Conservation (phyloP, 2,797 vertebrate species). For the Etheostoma perlongum region DNA sequence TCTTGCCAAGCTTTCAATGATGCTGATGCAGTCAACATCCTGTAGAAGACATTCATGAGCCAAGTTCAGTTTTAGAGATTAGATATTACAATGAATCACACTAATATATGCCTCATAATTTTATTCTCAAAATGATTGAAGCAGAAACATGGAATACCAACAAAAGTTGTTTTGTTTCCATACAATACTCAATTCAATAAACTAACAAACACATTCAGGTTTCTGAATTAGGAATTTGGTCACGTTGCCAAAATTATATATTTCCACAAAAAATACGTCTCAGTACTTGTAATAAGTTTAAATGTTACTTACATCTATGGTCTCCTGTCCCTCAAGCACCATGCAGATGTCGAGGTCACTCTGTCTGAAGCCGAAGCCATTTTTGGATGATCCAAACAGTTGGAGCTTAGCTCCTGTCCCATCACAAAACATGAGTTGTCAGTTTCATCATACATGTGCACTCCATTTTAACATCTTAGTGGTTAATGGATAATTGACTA, state of each 20-base stretch:
- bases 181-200: background rate
- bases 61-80: background rate
- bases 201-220: background rate
- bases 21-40: slow-evolving; percentile 91
- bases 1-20: slow-evolving; percentile 92
- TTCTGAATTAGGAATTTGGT: background rate
- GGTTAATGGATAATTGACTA: background rate
- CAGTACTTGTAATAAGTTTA: background rate
- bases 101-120: background rate
- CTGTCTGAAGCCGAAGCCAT: slow-evolving; percentile 96
- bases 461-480: background rate
- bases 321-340: slow-evolving; percentile 92
- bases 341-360: slow-evolving; percentile 98
- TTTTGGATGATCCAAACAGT: slow-evolving; percentile 97
- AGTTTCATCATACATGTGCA: background rate
- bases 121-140: background rate
- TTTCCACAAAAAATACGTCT: background rate
- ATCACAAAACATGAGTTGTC: background rate
- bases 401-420: slow-evolving; percentile 89
- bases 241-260: background rate
- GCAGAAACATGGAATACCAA: background rate
- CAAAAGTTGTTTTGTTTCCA: background rate
- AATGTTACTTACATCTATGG: slow-evolving; percentile 85
- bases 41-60: slow-evolving; percentile 57
- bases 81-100: background rate